Base-by-base conservation (phyloP, 2,797 vertebrate genomes). In the Oceanodroma leucorhoa region DNA sequence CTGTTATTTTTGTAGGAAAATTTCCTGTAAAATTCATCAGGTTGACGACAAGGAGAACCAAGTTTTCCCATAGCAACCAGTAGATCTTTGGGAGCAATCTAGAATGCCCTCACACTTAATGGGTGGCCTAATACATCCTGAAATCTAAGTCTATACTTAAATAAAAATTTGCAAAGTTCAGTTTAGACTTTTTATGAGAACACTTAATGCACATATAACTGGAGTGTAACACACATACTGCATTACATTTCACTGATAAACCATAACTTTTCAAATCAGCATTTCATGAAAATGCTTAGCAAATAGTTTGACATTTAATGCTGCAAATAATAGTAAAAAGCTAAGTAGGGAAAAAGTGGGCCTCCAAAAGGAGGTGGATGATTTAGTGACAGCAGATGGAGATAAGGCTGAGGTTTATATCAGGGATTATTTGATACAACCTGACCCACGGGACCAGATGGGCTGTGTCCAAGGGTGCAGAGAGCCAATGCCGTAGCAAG, bases 61-160 rank as follows among this genome's bases (percentile, higher is more conserved):
- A 61, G 57, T 79, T 87, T 70, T 91, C 67, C 70, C 2, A 0
- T 94, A 95, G 83, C 75, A 66, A 65, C 38, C 2, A 1, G 55
- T 36, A 90, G 55, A 57, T 83, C 79, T 89, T 76, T 53, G 48
- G 78, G 75, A 93, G 55, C 55, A 73, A 90, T 87, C 70, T 73
- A 90, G 32, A 96, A 95, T 27, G 5, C 87, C 87, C 48, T 93
- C 73, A 77, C 38, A 86, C 40, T 46, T 20, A 30, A 77, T 90
- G 62, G 87, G 85, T 91, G 91, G 87, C 77, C 77, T 91, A 81
- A 92, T 78, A 69, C 40, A 64, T 84, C 67, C 90, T 6, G 9
- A 90, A 90, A 95, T 73, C 1, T 26, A 90, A 89, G 57, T 71
- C 81, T 90, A 61, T 61, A 90, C 87, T 95, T 88, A 94, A 87